Base-by-base conservation (phyloP, 2,113 vertebrate genomes). In the Eurypyga helias region DNA sequence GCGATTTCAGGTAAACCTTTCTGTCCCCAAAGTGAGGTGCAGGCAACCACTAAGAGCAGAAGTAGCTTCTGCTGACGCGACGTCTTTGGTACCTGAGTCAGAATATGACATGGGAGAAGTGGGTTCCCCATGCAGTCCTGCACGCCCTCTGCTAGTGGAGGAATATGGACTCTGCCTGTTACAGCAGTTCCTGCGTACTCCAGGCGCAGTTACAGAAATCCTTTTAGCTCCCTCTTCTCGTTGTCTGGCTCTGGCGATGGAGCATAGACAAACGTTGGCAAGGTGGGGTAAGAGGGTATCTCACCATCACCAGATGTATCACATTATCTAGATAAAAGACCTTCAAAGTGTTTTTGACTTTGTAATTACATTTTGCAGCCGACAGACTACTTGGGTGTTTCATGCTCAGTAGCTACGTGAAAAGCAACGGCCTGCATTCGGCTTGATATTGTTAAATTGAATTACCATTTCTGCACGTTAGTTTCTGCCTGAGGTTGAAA, bases 401-500 rank as follows among this genome's bases (percentile, higher is more conserved):
- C 4, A 2, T 49, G 26, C 60, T 94, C 64, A 33, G 58, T 43
- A 60, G 54, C 67, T 72, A 38, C 0, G 1, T 31, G 24, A 61
- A 80, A 61, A 84, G 62, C 54, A 71, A 4, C 1, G 2, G 12
- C 60, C 96, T 96, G 83, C 61, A n/a, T 65, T 92, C 24, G 1
- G 48, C 28, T 49, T 73, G 1, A 6, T 84, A 28, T 3, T 76
- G 17, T 87, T 54, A 65, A 79, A 43, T 45, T 52, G 34, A 90
- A 34, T 88, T 82, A 38, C 9, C 4, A 21, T 83, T 94, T 88
- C 58, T 65, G 60, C 91, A 79, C 6, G n/a, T 52, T 79, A 28
- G 41, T 45, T 58, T 81, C 51, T 62, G 91, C 87, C 78, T 93
- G 73, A 84, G 71, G 48, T 90, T 91, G 82, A 85, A 93, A 70